A percentile compares a stretch with the other conserved stretches of the same genome.
phyloP scores from a whole-genome alignment of 1,140 invertebrate species.

The Carposina sasakii region DNA sequence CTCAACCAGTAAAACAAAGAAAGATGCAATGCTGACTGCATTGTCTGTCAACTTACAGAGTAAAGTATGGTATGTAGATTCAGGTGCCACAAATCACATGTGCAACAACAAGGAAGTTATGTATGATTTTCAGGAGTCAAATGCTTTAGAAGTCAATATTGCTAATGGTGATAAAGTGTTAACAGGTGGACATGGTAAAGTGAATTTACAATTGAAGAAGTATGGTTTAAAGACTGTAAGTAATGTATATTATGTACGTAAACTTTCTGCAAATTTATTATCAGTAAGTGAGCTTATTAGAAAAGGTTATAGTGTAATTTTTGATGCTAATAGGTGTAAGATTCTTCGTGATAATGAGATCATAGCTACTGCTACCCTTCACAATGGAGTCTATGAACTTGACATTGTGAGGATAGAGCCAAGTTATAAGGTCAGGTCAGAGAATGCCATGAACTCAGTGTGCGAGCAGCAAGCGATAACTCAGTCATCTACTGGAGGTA shows the following conservation, averaged over 20 bases:
- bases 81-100: constrained; percentile 22
- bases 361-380: neutral
- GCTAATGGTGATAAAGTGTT: constrained; percentile 6
- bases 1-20: neutral
- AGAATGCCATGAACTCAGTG: neutral
- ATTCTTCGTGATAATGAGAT: neutral
- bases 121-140: neutral
- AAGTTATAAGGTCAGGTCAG: neutral
- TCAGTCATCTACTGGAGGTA: neutral
- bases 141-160: constrained; percentile 1
- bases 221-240: neutral
- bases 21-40: neutral
- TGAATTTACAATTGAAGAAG: neutral
- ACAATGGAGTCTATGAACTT: constrained; percentile 1
- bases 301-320: constrained; percentile 3
- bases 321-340: neutral
- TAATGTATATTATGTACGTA: constrained; percentile 7
- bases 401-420: neutral
- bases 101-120: neutral
- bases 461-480: neutral
- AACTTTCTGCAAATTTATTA: constrained; percentile 2
- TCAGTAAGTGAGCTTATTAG: neutral
- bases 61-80: constrained; percentile 21
- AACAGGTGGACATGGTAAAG: neutral
- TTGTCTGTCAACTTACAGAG: neutral